Percentiles rank a stretch among this genome's conserved stretches.
These are phyloP conservation scores for Lithophane semibrunnea DNA, from an alignment of 2,888 invertebrate species.

Conservation along the genomic window DNA sequence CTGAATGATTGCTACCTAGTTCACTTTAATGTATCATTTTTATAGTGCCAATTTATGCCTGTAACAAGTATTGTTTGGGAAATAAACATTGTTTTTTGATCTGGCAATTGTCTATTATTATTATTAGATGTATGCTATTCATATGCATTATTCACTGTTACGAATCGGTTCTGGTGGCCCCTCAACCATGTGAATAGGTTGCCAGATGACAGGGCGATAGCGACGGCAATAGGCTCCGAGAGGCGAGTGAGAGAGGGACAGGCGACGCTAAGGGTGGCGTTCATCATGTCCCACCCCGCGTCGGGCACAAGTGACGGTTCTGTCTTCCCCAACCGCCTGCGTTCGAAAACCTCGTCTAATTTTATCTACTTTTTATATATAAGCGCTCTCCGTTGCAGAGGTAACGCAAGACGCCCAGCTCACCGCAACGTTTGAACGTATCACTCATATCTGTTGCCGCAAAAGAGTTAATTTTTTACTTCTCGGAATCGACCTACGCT, in stretches of 20 bases:
- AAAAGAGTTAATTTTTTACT: conserved; percentile 82
- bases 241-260: conserved; percentile 76
- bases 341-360: conserved; percentile 83
- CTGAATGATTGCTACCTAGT: conserved; percentile 81
- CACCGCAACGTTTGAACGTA: conserved; percentile 71
- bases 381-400: conserved; percentile 56
- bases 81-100: conserved; percentile 56
- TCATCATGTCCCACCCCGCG: conserved; percentile 87
- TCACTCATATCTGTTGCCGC: conserved; percentile 78
- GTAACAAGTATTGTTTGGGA: conserved; percentile 59
- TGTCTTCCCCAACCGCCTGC: conserved; percentile 87
- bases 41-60: conserved; percentile 78
- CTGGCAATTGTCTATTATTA: conserved; percentile 74
- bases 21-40: conserved; percentile 77
- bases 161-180: conserved; percentile 88
- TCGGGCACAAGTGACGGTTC: conserved; percentile 86
- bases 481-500: conserved; percentile 85
- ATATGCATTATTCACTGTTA: conserved; percentile 89
- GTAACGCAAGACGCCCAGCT: conserved; percentile 57
- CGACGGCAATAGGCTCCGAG: conserved; percentile 68
- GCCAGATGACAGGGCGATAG: conserved; percentile 84
- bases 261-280: conserved; percentile 83
- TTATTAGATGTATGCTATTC: conserved; percentile 81
- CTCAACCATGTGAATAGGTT: conserved; percentile 81
- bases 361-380: conserved; percentile 71